phyloP scores from a whole-genome alignment of 2,113 vertebrate genomes.

The Lycaon pictus region DNA sequence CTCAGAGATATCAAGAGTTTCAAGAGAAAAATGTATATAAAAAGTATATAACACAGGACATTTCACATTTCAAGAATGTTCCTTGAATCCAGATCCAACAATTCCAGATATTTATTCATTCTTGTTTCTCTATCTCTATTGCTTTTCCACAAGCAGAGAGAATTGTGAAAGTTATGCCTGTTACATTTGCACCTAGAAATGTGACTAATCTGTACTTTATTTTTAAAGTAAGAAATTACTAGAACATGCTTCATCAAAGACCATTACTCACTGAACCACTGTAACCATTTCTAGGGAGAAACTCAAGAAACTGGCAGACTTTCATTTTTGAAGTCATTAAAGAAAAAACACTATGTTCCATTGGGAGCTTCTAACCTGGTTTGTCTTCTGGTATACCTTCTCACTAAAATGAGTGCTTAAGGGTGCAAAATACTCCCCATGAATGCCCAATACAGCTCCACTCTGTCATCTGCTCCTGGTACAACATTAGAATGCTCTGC shows the following conservation, averaged over 20 bases:
- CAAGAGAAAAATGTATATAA: background rate
- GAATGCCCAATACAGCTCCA: background rate
- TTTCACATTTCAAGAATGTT: background rate
- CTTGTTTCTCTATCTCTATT: background rate
- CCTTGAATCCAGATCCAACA: background rate
- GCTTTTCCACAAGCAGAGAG: background rate
- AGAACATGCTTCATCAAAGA: conserved; percentile 76
- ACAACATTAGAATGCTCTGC: conserved; percentile 10
- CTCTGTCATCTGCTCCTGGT: background rate
- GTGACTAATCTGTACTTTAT: background rate
- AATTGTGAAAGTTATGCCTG: background rate
- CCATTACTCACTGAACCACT: conserved; percentile 72
- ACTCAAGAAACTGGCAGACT: conserved; percentile 71
- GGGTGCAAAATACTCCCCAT: conserved; percentile 54
- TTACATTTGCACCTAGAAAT: background rate
- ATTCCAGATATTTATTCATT: background rate
- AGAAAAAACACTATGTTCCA: conserved; percentile 67
- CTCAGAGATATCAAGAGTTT: background rate
- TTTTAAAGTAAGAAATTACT: conserved; percentile 79
- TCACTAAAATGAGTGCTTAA: conserved; percentile 65
- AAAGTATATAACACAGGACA: background rate
- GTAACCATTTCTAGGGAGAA: conserved; percentile 66
- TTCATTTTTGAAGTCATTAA: conserved; percentile 73
- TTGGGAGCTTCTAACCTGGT: conserved; percentile 63
- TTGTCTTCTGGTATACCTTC: conserved; percentile 64